A percentile compares a stretch with the other conserved stretches of the same genome.
phyloP scores from a whole-genome alignment of 2,113 vertebrate species.

The Tenebrosternarchus preto region DNA sequence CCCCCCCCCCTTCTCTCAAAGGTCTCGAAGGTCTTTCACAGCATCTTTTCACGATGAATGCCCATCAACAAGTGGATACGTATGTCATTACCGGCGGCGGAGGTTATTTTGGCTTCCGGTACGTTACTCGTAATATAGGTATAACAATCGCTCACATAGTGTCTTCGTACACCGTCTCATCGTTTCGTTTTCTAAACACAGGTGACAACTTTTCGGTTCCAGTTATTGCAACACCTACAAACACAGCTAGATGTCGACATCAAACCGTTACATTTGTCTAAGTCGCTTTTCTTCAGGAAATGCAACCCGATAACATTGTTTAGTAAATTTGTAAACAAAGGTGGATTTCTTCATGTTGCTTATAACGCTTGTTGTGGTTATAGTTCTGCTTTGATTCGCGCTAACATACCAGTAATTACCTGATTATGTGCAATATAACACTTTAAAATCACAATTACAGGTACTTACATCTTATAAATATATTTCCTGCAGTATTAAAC shows the following conservation, averaged over 20 bases:
- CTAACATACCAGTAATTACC: not conserved
- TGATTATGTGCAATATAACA: not conserved
- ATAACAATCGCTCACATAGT: no score
- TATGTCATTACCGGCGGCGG: constrained; percentile 87
- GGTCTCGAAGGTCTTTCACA: not conserved
- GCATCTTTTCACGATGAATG: constrained; percentile 58
- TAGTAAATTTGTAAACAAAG: not conserved
- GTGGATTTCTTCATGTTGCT: not conserved
- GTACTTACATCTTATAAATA: not conserved
- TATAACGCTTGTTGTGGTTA: not conserved
- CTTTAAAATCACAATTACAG: no score
- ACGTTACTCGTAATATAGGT: constrained; percentile 57
- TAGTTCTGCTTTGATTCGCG: not conserved
- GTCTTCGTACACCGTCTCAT: no score
- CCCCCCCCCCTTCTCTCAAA: no score
- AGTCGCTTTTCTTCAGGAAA: not conserved
- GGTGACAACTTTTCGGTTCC: no score
- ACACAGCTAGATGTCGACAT: constrained; percentile 18
- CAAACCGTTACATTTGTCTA: not conserved
- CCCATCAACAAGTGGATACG: constrained; percentile 36
- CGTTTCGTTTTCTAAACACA: no score
- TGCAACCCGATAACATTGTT: not conserved
- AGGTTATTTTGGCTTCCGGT: constrained; percentile 93
- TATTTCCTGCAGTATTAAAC: not conserved
- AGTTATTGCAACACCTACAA: not conserved